These are phyloP conservation scores for Monochamus alternatus DNA, from an alignment of 2,888 invertebrate species.

Conservation along the genomic window DNA sequence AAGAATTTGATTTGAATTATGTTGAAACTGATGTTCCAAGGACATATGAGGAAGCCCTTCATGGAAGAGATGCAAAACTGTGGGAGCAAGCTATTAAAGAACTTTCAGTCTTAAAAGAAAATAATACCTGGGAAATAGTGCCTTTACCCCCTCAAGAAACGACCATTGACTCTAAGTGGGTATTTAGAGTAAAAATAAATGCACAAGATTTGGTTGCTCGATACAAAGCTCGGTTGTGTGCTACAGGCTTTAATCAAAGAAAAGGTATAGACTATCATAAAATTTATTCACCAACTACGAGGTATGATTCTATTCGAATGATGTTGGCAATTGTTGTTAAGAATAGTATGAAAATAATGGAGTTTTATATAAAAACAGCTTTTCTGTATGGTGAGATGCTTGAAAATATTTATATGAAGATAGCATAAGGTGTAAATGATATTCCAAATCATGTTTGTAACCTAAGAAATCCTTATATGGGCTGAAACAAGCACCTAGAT, in stretches of 20 bases:
- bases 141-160: background rate
- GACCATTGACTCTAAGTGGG: constrained; percentile 9
- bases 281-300: constrained; percentile 7
- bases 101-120: no score
- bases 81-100: no score
- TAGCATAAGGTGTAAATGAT: constrained; percentile 5
- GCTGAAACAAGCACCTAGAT: constrained; percentile 19
- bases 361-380: constrained; percentile 22
- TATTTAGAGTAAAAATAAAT: constrained; percentile 7
- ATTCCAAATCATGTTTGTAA: background rate
- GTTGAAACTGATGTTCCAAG: no score
- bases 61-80: no score
- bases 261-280: constrained; percentile 23
- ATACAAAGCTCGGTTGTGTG: constrained; percentile 8
- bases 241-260: no score
- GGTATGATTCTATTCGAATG: constrained; percentile 7
- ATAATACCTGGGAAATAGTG: no score
- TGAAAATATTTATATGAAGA: constrained; percentile 14
- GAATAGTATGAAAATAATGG: constrained; percentile 10
- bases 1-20: no score
- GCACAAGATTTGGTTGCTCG: background rate
- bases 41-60: no score
- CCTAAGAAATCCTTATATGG: constrained; percentile 11
- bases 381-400: constrained; percentile 11
- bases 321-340: constrained; percentile 2